A percentile compares a stretch with the other conserved stretches of the same genome.
phyloP scores from a whole-genome alignment of 2,113 vertebrate species.

The Pangasianodon gigas region DNA sequence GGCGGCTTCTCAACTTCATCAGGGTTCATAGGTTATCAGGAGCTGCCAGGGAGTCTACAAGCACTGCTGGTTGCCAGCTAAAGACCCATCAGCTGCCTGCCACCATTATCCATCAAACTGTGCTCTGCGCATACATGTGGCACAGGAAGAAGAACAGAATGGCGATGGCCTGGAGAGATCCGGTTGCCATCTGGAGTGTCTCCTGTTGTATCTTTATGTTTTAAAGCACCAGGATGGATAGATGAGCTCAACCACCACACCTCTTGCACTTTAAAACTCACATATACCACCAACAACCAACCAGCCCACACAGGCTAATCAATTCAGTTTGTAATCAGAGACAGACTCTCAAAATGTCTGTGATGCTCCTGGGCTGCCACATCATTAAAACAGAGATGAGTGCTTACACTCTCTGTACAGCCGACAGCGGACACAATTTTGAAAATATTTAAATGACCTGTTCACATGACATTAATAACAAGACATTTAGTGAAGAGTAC shows the following conservation, averaged over 20 bases:
- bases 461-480: not conserved
- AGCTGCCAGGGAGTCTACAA: constrained; percentile 21
- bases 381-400: not conserved
- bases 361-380: not conserved
- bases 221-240: not conserved
- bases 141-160: constrained; percentile 16
- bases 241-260: not conserved
- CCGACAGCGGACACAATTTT: not conserved
- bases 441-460: not conserved
- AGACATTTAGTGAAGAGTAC: not conserved
- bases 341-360: not conserved
- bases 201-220: constrained; percentile 10
- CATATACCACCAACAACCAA: not conserved
- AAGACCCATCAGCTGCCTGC: constrained; percentile 29
- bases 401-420: not conserved
- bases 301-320: not conserved
- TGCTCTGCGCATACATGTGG: not conserved
- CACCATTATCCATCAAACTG: constrained; percentile 41
- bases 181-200: constrained; percentile 47
- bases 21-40: constrained; percentile 44
- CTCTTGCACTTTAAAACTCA: not conserved
- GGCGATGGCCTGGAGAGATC: constrained; percentile 14
- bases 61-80: constrained; percentile 7
- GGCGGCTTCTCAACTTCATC: constrained; percentile 19
- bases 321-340: not conserved